Conservation (phyloP, 53 echinoderm and acorn worm species). For the Luidia sarsii region DNA sequence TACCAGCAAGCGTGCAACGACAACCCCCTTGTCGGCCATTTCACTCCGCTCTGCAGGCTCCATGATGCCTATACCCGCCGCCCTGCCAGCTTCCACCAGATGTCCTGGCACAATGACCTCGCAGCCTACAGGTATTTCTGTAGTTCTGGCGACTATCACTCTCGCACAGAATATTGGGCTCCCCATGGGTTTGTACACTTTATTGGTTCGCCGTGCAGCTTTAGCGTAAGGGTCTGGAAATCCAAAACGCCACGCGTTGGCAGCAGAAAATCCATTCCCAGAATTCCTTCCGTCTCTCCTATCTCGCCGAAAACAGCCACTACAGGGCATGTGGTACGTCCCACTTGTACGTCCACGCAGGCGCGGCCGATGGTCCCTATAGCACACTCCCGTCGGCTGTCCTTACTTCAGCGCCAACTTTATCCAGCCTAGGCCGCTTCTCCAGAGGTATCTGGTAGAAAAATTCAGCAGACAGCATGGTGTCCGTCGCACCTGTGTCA, state of each 20-base stretch:
- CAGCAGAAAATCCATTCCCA: not conserved
- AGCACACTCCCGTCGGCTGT: not conserved
- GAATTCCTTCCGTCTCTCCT: not conserved
- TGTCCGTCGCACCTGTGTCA: slow-evolving; percentile 46
- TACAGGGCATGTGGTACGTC: not conserved
- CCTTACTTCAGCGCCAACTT: not conserved
- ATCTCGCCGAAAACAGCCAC: not conserved
- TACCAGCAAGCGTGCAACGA: slow-evolving; percentile 1
- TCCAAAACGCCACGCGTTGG: not conserved
- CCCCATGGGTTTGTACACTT: not conserved
- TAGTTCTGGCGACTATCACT: not conserved
- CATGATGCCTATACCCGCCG: slow-evolving; percentile 1
- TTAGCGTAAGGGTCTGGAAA: not conserved
- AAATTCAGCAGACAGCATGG: slow-evolving; percentile 8
- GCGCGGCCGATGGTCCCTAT: not conserved
- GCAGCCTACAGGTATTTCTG: not conserved
- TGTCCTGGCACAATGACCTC: not conserved
- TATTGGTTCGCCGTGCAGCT: not conserved
- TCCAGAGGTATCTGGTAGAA: slow-evolving; percentile 8
- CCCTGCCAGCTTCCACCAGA: not conserved
- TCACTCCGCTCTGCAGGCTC: slow-evolving; percentile 30
- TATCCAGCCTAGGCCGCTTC: not conserved
- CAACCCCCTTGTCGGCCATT: not conserved
- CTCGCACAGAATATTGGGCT: not conserved
- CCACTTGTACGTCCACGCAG: not conserved